These are phyloP conservation scores for Formica aserva DNA, from an alignment of 2,888 invertebrate genomes.

Conservation along the genomic window DNA sequence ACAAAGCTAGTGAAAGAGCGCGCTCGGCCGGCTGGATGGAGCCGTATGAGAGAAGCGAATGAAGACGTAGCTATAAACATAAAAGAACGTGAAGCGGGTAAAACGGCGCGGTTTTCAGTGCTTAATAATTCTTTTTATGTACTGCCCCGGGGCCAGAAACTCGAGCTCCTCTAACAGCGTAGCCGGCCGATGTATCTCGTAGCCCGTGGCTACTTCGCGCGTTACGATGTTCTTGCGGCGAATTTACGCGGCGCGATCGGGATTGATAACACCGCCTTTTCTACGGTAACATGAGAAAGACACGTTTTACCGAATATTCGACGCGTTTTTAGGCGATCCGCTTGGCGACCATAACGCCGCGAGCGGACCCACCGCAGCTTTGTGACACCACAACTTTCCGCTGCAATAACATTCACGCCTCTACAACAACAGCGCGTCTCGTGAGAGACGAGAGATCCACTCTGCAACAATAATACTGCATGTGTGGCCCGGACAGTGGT, in stretches of 20 bases:
- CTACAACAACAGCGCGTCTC: conserved; percentile 77
- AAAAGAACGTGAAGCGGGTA: conserved; percentile 59
- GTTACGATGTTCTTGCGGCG: conserved; percentile 23
- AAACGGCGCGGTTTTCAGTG: conserved; percentile 58
- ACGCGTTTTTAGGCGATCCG: conserved; percentile 64
- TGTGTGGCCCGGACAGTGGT: conserved; percentile 81
- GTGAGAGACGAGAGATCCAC: conserved; percentile 78
- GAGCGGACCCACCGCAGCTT: conserved; percentile 79
- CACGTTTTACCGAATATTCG: conserved; percentile 53
- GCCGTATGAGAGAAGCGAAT: conserved; percentile 49
- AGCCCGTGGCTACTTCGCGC: conserved; percentile 47
- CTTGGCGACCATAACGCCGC: conserved; percentile 41
- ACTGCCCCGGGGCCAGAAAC: conserved; percentile 59
- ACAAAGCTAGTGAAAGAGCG: conserved; percentile 41
- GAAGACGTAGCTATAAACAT: conserved; percentile 61
- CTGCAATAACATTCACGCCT: conserved; percentile 81
- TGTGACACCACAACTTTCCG: conserved; percentile 80
- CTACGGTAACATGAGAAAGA: conserved; percentile 32
- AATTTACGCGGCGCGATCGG: conserved; percentile 51
- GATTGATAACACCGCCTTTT: conserved; percentile 31
- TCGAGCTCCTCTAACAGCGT: conserved; percentile 55
- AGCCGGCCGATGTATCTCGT: conserved; percentile 12
- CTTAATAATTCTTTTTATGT: conserved; percentile 51
- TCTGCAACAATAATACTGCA: conserved; percentile 83
- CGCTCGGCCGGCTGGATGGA: conserved; percentile 15